Evolutionary conservation across 2,113 vertebrate genomes (phyloP), one percentile per base, ranked within the genome.

Genomic region (Naja naja): DNA sequence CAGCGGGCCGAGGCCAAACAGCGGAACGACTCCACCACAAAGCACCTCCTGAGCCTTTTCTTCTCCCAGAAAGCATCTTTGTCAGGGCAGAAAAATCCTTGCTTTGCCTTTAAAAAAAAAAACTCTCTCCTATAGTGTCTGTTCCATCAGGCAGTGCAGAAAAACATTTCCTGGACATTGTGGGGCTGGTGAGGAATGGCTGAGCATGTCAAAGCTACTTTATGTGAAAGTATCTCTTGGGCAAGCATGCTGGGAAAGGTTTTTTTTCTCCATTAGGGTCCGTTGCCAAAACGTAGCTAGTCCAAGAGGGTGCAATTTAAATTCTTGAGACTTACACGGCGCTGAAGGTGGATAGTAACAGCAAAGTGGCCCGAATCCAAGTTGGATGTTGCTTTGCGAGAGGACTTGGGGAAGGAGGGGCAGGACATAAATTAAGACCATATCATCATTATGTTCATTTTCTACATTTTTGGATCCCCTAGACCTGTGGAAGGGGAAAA

Each of bases 1-100:
- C 93, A 89, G 91, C 91, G 94, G 47, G 91, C 92, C 88, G 94
- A 94, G 96, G 91, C 96, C 93, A 95, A 92, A 92, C 89, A 95
- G 93, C 91, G 91, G 85, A 43, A 85, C n/a, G 86, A 89, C 96
- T 96, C 90, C 89, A 94, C 93, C 92, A 94, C 95, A 96, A 85
- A 94, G 90, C 91, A 93, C 69, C 85, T 54, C 23, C n/a, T n/a
- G 11, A 34, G 18, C 25, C 56, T 85, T 45, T 93, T 25, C 90
- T 86, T 90, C 91, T 92, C 93, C 92, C 39, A 88, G 85, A 94
- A 47, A 91, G 88, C 91, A 94, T 43, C 55, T 56, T 94, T 58
- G 54, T 53, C 88, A 95, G 74, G 90, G 34, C 85, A 94, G 23
- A 81, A n/a, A 27, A 69, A 10, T 56, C 27, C 20, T 43, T 9